phyloP scores from a whole-genome alignment of 2,888 invertebrate genomes.

The Maniola hyperantus region DNA sequence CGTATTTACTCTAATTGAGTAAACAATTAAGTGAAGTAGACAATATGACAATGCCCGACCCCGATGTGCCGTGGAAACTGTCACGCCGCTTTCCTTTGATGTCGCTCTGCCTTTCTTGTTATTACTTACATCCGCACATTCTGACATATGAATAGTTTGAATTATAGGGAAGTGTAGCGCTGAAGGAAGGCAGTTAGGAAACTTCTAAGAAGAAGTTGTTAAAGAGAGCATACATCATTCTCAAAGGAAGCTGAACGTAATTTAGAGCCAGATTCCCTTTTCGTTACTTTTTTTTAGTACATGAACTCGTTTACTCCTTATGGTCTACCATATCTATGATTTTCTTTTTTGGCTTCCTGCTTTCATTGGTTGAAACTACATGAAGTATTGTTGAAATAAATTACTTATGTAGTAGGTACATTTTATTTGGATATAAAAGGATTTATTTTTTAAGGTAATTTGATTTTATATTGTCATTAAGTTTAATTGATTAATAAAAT shows the following conservation, averaged over 20 bases:
- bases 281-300: neutral
- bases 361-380: too few species aligned
- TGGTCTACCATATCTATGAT: too few species aligned
- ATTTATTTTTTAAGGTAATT: too few species aligned
- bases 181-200: constrained; percentile 20
- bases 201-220: constrained; percentile 14
- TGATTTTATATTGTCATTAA: too few species aligned
- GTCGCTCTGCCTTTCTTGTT: constrained; percentile 58
- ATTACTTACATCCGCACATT: constrained; percentile 35
- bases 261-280: neutral
- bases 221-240: neutral
- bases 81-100: constrained; percentile 76
- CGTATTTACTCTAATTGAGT: constrained; percentile 38
- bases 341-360: too few species aligned
- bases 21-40: constrained; percentile 57
- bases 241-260: neutral
- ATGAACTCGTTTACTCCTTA: neutral
- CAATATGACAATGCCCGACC: constrained; percentile 73
- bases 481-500: constrained; percentile 7
- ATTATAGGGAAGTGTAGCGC: constrained; percentile 33
- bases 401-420: too few species aligned
- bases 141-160: constrained; percentile 38
- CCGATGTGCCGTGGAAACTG: constrained; percentile 71
- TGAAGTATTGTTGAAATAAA: too few species aligned
- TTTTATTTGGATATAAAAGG: neutral